These are phyloP conservation scores for Cephalotes varians DNA, from an alignment of 2,888 invertebrate genomes.

Conservation along the genomic window DNA sequence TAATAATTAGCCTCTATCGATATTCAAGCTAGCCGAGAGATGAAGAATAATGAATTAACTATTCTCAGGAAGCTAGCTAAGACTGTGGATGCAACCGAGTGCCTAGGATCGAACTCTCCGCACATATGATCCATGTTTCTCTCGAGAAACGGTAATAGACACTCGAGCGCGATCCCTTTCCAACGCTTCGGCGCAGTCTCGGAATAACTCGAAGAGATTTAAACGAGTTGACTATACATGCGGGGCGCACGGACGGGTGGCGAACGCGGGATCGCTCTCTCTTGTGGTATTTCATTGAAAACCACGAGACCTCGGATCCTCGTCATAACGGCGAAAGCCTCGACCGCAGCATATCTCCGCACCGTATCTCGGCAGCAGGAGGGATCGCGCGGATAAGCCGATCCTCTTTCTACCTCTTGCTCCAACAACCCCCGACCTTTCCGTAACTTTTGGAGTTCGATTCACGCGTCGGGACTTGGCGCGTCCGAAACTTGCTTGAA, in stretches of 20 bases:
- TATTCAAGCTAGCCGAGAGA: neutral
- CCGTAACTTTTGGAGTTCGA: slow-evolving; percentile 25
- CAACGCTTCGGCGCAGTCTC: slow-evolving; percentile 26
- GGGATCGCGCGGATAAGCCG: slow-evolving; percentile 24
- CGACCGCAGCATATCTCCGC: slow-evolving; percentile 10
- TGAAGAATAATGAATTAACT: neutral
- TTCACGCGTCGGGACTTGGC: slow-evolving; percentile 8
- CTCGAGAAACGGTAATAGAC: neutral
- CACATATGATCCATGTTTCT: slow-evolving; percentile 3
- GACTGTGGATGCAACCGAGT: neutral
- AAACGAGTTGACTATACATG: slow-evolving; percentile 56
- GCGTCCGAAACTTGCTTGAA: slow-evolving; percentile 7
- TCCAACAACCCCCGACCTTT: neutral
- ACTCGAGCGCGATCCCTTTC: slow-evolving; percentile 21
- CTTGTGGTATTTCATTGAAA: slow-evolving; percentile 51
- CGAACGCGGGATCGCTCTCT: neutral
- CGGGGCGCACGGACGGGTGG: neutral
- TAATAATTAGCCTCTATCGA: neutral
- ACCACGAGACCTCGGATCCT: slow-evolving; percentile 2
- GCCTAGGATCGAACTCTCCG: neutral
- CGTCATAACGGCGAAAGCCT: slow-evolving; percentile 44
- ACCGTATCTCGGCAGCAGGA: neutral
- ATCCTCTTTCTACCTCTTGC: neutral
- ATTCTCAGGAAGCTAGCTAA: neutral
- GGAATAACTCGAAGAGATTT: slow-evolving; percentile 53